These are phyloP conservation scores for Ailuropoda melanoleuca DNA, from an alignment of 2,113 vertebrate genomes.

Conservation along the genomic window DNA sequence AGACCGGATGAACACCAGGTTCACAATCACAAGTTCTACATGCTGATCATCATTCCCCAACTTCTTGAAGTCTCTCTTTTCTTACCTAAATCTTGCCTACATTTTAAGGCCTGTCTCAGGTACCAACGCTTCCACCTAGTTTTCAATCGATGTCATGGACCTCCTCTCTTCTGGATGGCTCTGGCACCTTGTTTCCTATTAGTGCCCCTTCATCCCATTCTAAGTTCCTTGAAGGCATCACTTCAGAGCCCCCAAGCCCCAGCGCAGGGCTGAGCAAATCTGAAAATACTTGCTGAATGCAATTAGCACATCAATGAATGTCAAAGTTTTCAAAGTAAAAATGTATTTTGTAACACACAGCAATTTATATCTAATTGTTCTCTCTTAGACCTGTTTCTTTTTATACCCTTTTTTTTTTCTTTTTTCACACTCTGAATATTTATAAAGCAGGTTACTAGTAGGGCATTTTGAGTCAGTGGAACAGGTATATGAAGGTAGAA, in stretches of 20 bases:
- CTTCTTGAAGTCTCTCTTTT: conserved; percentile 12
- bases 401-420: conserved; percentile 10
- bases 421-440: conserved; percentile 41
- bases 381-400: conserved; percentile 2
- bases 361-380: background rate
- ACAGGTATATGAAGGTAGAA: background rate
- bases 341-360: background rate
- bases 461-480: conserved; percentile 43
- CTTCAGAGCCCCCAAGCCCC: background rate
- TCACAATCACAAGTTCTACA: background rate
- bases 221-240: background rate
- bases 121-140: background rate
- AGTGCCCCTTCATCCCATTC: background rate
- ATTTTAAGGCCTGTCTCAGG: background rate
- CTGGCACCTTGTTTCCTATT: background rate
- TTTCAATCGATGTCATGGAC: background rate
- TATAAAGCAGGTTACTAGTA: conserved; percentile 38
- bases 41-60: background rate
- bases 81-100: background rate
- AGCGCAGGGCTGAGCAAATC: background rate
- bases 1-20: background rate
- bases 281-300: conserved; percentile 16
- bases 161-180: background rate
- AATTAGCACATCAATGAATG: background rate
- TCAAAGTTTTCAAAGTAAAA: conserved; percentile 26